A percentile compares a stretch with the other conserved stretches of the same genome.
These are phyloP conservation scores for Archegozetes longisetosus DNA, from an alignment of 1,140 invertebrate species.

Conservation along the genomic window DNA sequence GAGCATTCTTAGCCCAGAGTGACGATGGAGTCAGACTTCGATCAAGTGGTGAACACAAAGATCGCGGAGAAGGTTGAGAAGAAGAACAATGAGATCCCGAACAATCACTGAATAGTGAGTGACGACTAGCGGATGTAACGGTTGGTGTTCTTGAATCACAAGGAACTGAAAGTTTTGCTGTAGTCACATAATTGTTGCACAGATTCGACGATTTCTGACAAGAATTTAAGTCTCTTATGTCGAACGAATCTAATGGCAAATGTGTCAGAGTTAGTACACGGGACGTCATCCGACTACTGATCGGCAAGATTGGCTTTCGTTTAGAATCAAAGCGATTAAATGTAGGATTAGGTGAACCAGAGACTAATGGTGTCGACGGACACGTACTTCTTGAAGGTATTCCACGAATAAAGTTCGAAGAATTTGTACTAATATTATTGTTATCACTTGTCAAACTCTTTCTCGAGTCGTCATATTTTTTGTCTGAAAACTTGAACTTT, in stretches of 20 bases:
- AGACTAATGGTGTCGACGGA: not conserved
- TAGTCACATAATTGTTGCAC: not conserved
- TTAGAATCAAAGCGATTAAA: not conserved
- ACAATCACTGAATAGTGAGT: constrained; percentile 5
- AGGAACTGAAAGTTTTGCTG: not conserved
- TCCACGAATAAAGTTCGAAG: not conserved
- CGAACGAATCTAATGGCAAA: not conserved
- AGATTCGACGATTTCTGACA: not conserved
- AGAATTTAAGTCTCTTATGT: not conserved
- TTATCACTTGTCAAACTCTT: not conserved
- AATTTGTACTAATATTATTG: not conserved
- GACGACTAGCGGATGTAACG: constrained; percentile 7
- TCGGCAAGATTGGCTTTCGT: constrained; percentile 11
- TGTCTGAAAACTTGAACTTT: constrained; percentile 12
- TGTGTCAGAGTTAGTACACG: constrained; percentile 8
- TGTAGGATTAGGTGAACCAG: not conserved
- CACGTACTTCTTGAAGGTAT: not conserved
- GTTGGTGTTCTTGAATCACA: not conserved
- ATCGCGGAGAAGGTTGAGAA: not conserved
- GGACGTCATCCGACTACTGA: constrained; percentile 13
- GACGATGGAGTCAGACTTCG: not conserved
- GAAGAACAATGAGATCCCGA: constrained; percentile 1
- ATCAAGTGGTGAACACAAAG: constrained; percentile 12
- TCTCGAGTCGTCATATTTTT: constrained; percentile 1
- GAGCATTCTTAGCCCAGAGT: constrained; percentile 2